Conservation (phyloP, 2,888 invertebrate genomes). For the Orchestes rusci region DNA sequence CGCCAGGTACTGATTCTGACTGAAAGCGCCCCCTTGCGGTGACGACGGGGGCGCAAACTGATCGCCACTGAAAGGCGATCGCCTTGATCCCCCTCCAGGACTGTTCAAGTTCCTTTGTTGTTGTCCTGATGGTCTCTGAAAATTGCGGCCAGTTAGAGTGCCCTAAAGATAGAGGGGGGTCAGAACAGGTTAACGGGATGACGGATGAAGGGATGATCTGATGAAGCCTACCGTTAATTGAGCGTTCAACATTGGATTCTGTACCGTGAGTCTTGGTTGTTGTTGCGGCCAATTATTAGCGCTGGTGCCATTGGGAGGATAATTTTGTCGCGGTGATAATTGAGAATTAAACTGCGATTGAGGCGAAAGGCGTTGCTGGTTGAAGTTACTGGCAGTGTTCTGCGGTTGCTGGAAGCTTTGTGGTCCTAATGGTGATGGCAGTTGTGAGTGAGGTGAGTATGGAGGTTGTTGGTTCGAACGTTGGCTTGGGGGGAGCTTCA, state of each 20-base stretch:
- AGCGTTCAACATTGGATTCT: slow-evolving; percentile 85
- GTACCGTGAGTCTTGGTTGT: slow-evolving; percentile 55
- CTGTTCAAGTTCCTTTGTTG: slow-evolving; percentile 45
- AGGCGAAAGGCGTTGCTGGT: slow-evolving; percentile 49
- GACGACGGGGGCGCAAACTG: slow-evolving; percentile 47
- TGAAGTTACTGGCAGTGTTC: slow-evolving; percentile 36
- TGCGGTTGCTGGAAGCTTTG: slow-evolving; percentile 38
- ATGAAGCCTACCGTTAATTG: slow-evolving; percentile 66
- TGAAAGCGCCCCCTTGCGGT: slow-evolving; percentile 43
- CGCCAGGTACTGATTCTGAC: slow-evolving; percentile 42
- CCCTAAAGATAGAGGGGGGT: slow-evolving; percentile 18
- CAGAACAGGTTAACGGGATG: slow-evolving; percentile 12
- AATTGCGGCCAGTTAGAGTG: slow-evolving; percentile 29
- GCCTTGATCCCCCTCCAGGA: slow-evolving; percentile 45
- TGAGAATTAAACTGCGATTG: slow-evolving; percentile 50
- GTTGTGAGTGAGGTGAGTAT: slow-evolving; percentile 45
- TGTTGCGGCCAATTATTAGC: slow-evolving; percentile 32
- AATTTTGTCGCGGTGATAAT: slow-evolving; percentile 48
- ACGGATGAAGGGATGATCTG: not conserved
- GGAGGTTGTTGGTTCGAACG: slow-evolving; percentile 35
- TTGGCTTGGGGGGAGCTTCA: no score
- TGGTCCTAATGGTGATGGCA: slow-evolving; percentile 42
- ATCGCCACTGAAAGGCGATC: slow-evolving; percentile 47
- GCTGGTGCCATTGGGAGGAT: slow-evolving; percentile 27
- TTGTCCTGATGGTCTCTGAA: slow-evolving; percentile 34